Conservation (phyloP, 2,113 vertebrate genomes). For the Potamarius usumacintae region DNA sequence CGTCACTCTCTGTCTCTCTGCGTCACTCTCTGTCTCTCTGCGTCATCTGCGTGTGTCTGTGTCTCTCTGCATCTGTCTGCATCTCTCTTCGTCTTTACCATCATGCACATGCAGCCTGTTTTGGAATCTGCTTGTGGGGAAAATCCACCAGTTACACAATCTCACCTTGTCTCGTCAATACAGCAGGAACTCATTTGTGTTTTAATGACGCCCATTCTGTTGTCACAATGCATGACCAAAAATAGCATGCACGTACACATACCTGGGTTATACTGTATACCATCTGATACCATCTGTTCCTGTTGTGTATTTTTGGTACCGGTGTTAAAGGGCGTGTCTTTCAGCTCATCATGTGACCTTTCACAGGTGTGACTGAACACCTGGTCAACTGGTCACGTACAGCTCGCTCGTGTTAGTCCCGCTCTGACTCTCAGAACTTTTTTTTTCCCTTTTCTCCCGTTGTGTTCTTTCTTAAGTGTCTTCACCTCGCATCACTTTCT, state of each 20-base stretch:
- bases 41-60: too few relatives aligned
- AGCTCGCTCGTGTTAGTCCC: background rate
- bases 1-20: too few relatives aligned
- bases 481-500: constrained; percentile 24
- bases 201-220: background rate
- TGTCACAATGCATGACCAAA: background rate
- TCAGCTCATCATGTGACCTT: constrained; percentile 1
- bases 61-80: too few relatives aligned
- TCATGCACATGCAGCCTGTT: background rate
- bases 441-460: constrained; percentile 21
- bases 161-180: background rate
- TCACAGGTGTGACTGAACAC: constrained; percentile 1
- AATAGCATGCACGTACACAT: background rate
- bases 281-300: background rate
- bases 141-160: background rate
- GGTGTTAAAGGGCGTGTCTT: background rate
- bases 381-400: constrained; percentile 10
- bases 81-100: background rate
- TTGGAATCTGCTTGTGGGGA: constrained; percentile 1
- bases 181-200: background rate
- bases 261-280: background rate
- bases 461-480: constrained; percentile 40
- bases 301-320: background rate
- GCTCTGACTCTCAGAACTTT: background rate
- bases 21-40: background rate